Conservation (phyloP, 2,888 invertebrate species). For the Dermolepida albohirtum region DNA sequence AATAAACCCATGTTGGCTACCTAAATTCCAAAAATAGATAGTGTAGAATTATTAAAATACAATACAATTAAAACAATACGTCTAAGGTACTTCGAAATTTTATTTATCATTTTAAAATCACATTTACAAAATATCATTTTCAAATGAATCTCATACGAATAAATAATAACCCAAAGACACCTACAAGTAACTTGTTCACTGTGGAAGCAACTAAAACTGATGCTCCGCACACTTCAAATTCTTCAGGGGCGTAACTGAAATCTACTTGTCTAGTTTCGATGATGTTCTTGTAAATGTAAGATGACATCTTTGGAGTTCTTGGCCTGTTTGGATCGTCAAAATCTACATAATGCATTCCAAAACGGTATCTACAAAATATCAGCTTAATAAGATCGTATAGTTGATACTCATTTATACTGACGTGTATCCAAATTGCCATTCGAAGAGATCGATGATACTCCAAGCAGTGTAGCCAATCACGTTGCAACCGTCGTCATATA, state of each 20-base stretch:
- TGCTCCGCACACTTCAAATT: slow-evolving; percentile 54
- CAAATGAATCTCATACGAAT: too few species aligned
- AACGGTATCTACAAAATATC: slow-evolving; percentile 53
- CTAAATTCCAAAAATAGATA: too few species aligned
- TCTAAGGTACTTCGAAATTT: too few species aligned
- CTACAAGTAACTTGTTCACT: too few species aligned
- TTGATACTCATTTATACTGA: slow-evolving; percentile 61
- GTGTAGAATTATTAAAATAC: too few species aligned
- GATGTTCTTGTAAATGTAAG: slow-evolving; percentile 67
- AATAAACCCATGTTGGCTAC: too few species aligned
- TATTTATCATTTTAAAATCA: too few species aligned
- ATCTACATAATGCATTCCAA: slow-evolving; percentile 76
- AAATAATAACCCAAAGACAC: too few species aligned
- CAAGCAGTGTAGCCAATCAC: slow-evolving; percentile 31
- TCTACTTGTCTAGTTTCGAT: slow-evolving; percentile 59
- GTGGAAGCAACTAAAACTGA: too few species aligned
- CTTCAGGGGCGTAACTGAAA: slow-evolving; percentile 54
- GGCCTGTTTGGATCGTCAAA: slow-evolving; percentile 66
- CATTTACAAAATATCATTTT: too few species aligned
- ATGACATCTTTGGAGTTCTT: slow-evolving; percentile 73
- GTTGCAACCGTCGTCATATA: slow-evolving; percentile 20
- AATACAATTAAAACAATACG: too few species aligned
- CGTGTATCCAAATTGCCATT: slow-evolving; percentile 79
- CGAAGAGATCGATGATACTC: slow-evolving; percentile 72
- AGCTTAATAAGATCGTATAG: too few species aligned